Percentiles rank a stretch among this genome's conserved stretches.
Conservation (phyloP, 2,888 invertebrate species). For the Ophion ventricosus region DNA sequence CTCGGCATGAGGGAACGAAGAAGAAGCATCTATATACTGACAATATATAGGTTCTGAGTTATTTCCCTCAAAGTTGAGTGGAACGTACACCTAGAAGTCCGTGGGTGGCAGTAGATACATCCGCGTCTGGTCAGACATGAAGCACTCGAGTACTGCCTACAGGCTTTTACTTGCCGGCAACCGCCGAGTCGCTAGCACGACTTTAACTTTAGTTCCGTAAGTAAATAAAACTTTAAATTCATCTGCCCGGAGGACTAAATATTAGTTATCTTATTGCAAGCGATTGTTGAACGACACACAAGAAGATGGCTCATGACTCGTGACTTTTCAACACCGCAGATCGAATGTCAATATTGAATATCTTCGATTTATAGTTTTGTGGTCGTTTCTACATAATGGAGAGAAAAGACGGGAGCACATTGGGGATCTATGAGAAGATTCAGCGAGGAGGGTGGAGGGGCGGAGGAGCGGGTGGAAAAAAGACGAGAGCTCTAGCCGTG, state of each 20-base stretch:
- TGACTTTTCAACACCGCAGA: constrained; percentile 1
- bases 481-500: constrained; percentile 26
- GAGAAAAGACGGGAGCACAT: neutral
- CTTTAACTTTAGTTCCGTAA: neutral
- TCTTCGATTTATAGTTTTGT: constrained; percentile 22
- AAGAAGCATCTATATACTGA: neutral
- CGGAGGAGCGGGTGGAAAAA: constrained; percentile 54
- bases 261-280: neutral
- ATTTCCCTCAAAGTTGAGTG: neutral
- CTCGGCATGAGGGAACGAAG: neutral
- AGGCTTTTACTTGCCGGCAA: neutral
- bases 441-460: constrained; percentile 54
- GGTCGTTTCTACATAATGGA: constrained; percentile 18
- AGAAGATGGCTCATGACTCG: neutral
- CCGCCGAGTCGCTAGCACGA: neutral
- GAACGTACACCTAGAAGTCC: neutral
- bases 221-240: neutral
- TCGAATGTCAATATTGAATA: constrained; percentile 8
- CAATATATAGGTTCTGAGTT: neutral
- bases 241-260: neutral
- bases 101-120: constrained; percentile 37
- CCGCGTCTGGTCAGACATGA: constrained; percentile 37
- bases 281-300: neutral
- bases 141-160: neutral
- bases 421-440: constrained; percentile 36